Evolutionary conservation across 2,888 invertebrate genomes (phyloP).

Genomic region (Bombylius major): DNA sequence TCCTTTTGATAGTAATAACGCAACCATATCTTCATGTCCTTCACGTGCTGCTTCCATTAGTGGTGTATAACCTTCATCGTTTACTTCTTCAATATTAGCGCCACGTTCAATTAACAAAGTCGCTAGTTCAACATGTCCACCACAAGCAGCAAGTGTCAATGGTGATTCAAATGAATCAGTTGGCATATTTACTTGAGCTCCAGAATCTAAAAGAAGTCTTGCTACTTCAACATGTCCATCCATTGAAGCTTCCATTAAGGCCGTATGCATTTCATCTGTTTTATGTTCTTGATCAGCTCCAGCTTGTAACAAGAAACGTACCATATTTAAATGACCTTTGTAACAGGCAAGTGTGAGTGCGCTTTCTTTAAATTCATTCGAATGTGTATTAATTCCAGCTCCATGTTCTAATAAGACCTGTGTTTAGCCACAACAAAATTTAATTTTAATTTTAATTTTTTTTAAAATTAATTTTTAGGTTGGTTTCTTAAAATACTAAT

Average conservation of each 20-base stretch:
- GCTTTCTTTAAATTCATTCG: constrained; percentile 98
- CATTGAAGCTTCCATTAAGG: constrained; percentile 99
- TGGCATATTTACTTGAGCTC: constrained; percentile 97
- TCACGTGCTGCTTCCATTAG: constrained; percentile 98
- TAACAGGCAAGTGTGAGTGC: constrained; percentile 91
- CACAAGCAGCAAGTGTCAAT: constrained; percentile 93
- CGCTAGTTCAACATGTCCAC: constrained; percentile 95
- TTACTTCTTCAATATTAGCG: constrained; percentile 97
- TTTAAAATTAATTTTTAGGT: not conserved
- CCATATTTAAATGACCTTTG: constrained; percentile 95
- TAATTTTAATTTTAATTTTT: too few species aligned
- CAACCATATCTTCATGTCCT: constrained; percentile 98
- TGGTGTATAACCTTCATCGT: constrained; percentile 98
- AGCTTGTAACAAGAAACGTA: constrained; percentile 85
- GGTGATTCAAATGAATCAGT: constrained; percentile 99
- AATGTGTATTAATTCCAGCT: constrained; percentile 96
- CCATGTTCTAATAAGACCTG: constrained; percentile 79
- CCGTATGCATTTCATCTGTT: constrained; percentile 99
- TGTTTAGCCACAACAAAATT: constrained; percentile 6
- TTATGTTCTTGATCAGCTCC: constrained; percentile 97
- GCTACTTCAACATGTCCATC: constrained; percentile 99
- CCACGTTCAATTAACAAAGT: constrained; percentile 91
- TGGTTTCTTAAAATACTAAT: not conserved
- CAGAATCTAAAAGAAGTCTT: constrained; percentile 82
- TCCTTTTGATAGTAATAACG: constrained; percentile 78